A percentile compares a stretch with the other conserved stretches of the same genome.
Conservation (phyloP, 2,888 invertebrate genomes). For the Augiades crinisus region DNA sequence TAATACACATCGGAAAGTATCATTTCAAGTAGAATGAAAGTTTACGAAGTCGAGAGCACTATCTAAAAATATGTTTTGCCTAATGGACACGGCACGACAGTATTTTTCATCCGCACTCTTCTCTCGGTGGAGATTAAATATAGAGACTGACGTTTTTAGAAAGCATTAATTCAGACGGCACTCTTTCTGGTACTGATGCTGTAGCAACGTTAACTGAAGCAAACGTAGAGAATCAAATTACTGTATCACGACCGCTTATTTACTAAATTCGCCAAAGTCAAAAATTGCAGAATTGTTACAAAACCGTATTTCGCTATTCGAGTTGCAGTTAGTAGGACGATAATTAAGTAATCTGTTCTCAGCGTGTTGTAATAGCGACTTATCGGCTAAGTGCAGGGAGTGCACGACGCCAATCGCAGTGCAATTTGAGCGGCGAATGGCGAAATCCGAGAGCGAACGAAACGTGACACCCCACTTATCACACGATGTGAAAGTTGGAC, state of each 20-base stretch:
- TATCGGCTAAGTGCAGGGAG: conserved; percentile 48
- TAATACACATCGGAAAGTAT: conserved; percentile 38
- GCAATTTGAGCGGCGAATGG: conserved; percentile 69
- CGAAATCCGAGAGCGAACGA: conserved; percentile 70
- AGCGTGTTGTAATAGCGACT: conserved; percentile 47
- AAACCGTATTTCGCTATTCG: conserved; percentile 26
- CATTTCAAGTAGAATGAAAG: conserved; percentile 45
- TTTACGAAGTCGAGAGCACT: conserved; percentile 49
- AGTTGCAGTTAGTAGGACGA: conserved; percentile 12
- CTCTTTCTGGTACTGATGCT: conserved; percentile 29
- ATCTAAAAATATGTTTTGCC: conserved; percentile 66
- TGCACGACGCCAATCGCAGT: conserved; percentile 51
- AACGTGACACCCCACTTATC: conserved; percentile 76
- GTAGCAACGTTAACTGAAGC: background rate
- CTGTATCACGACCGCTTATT: background rate
- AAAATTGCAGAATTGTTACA: conserved; percentile 30
- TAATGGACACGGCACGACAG: conserved; percentile 68
- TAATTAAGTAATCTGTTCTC: conserved; percentile 36
- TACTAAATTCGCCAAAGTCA: conserved; percentile 1
- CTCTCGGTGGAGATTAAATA: conserved; percentile 64
- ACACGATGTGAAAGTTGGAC: conserved; percentile 68
- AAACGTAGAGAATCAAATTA: background rate
- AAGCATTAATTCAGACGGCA: conserved; percentile 47
- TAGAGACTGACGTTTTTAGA: conserved; percentile 66
- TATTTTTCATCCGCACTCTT: conserved; percentile 60